phyloP scores from a whole-genome alignment of 2,113 vertebrate genomes.

The Cygnus atratus region DNA sequence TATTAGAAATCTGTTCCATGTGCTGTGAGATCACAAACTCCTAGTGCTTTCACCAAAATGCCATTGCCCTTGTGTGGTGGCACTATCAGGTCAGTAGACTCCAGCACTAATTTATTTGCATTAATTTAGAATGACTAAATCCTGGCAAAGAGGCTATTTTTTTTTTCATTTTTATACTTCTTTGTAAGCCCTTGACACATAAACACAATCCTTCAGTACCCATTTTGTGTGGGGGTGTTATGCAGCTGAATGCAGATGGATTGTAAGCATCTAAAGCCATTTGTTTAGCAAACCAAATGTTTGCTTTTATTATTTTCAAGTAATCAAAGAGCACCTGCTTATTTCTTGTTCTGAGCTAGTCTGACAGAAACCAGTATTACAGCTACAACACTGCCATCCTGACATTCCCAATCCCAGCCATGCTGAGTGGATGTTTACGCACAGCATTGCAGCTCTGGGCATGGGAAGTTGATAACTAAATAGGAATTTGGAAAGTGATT shows the following conservation, averaged over 20 bases:
- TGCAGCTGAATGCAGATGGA: not conserved
- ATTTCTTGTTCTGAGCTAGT: not conserved
- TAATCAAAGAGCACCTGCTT: constrained; percentile 36
- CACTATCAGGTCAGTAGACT: not conserved
- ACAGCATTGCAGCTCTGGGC: fast-evolving
- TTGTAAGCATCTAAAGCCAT: not conserved
- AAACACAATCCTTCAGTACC: not conserved
- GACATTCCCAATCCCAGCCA: not conserved
- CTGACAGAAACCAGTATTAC: not conserved
- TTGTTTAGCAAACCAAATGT: constrained; percentile 55
- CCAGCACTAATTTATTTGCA: not conserved
- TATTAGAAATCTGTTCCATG: not conserved
- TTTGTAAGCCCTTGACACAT: not conserved
- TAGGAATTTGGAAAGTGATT: not conserved
- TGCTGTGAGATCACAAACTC: not conserved
- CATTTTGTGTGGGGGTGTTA: not conserved
- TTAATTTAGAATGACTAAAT: not conserved
- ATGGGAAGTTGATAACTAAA: not conserved
- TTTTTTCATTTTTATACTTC: constrained; percentile 6
- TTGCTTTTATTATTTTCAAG: constrained; percentile 48
- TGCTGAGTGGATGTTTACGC: not conserved
- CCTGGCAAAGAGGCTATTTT: not conserved
- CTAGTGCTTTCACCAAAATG: not conserved
- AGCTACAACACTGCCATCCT: not conserved
- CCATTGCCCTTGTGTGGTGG: not conserved